A percentile compares a stretch with the other conserved stretches of the same genome.
Evolutionary conservation across 2,888 invertebrate genomes (phyloP).

Genomic region (Oscheius onirici): DNA sequence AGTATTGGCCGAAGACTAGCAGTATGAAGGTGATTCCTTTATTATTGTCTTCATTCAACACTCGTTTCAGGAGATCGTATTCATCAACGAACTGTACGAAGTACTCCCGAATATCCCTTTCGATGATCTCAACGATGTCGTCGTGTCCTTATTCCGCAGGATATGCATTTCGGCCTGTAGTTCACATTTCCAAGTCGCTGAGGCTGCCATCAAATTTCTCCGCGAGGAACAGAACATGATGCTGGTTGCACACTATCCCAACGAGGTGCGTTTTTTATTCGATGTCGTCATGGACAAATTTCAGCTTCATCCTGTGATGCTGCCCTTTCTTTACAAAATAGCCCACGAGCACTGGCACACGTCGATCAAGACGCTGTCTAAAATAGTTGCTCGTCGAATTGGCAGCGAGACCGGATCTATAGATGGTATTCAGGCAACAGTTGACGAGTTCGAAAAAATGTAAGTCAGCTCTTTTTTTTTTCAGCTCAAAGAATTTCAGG

Average conservation of each 20-base stretch:
- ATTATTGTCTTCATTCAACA: no score
- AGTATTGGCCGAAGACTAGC: constrained; percentile 19
- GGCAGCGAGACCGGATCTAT: neutral
- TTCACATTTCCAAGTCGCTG: constrained; percentile 13
- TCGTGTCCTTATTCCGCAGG: neutral
- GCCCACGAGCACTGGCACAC: constrained; percentile 3
- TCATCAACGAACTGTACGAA: neutral
- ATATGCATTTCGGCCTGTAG: neutral
- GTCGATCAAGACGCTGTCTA: constrained; percentile 1
- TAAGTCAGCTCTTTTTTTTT: neutral
- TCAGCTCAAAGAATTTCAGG: neutral
- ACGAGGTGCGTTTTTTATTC: neutral
- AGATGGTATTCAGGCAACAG: neutral
- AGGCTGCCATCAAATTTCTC: constrained; percentile 6
- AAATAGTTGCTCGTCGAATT: constrained; percentile 1
- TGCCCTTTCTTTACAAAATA: neutral
- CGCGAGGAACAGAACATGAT: neutral
- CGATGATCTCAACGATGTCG: neutral
- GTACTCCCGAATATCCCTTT: neutral
- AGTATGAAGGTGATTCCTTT: no score
- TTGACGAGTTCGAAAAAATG: neutral
- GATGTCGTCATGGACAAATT: neutral
- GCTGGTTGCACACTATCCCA: neutral
- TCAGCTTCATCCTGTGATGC: constrained; percentile 4
- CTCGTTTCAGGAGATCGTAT: constrained; percentile 20